Evolutionary conservation across 1,140 invertebrate genomes (phyloP).

Genomic region (Drosophila busckii): DNA sequence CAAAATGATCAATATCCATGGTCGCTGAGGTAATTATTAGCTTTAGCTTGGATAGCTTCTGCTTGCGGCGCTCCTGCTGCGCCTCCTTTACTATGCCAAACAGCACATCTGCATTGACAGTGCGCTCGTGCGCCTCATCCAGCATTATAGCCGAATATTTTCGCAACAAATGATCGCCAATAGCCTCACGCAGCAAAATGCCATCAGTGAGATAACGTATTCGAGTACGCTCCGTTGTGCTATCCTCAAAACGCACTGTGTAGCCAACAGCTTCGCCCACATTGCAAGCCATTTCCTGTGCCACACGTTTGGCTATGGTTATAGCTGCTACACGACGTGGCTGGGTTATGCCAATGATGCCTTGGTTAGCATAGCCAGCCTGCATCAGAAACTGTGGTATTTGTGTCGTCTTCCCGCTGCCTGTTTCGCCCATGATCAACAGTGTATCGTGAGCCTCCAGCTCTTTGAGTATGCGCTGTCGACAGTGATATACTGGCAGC

Average conservation of each 20-base stretch:
- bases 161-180: slow-evolving; percentile 83
- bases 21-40: slow-evolving; percentile 96
- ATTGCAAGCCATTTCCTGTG: slow-evolving; percentile 87
- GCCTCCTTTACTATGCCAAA: slow-evolving; percentile 90
- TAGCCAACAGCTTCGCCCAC: slow-evolving; percentile 83
- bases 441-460: slow-evolving; percentile 80
- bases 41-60: slow-evolving; percentile 83
- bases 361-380: slow-evolving; percentile 80
- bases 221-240: slow-evolving; percentile 85
- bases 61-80: slow-evolving; percentile 85
- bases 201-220: slow-evolving; percentile 95
- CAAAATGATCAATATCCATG: slow-evolving; percentile 96
- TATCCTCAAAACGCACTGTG: slow-evolving; percentile 94
- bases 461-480: slow-evolving; percentile 55
- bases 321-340: slow-evolving; percentile 96
- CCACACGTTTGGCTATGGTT: slow-evolving; percentile 92
- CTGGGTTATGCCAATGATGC: slow-evolving; percentile 89
- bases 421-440: slow-evolving; percentile 93
- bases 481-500: slow-evolving; percentile 57
- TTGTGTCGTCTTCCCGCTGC: slow-evolving; percentile 94
- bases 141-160: slow-evolving; percentile 92
- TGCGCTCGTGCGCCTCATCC: slow-evolving; percentile 98
- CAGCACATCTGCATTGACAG: slow-evolving; percentile 95
- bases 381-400: slow-evolving; percentile 89
- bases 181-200: slow-evolving; percentile 92